These are phyloP conservation scores for Beroe ovata DNA, from an alignment of 37 sponge, comb jelly and placozoan genomes.

Conservation along the genomic window DNA sequence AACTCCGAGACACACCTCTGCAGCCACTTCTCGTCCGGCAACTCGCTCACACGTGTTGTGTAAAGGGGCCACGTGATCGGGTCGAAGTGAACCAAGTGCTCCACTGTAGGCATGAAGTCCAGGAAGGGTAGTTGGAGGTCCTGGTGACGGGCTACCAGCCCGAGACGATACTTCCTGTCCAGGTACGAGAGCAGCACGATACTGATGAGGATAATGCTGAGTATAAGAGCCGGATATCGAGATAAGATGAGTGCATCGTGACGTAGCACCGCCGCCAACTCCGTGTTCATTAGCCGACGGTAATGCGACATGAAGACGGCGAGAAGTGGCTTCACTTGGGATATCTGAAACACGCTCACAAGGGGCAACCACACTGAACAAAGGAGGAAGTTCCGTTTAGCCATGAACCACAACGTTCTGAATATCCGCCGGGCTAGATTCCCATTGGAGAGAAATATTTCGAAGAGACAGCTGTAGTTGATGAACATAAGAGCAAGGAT, in stretches of 20 bases:
- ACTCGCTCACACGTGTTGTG: conserved; percentile 55
- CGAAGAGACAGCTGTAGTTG: conserved; percentile 65
- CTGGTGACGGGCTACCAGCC: conserved; percentile 18
- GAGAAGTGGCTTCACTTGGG: conserved; percentile 23
- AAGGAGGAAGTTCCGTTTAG: conserved; percentile 54
- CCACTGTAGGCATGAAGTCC: conserved; percentile 66
- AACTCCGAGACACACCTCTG: conserved; percentile 55
- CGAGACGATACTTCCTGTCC: conserved; percentile 34
- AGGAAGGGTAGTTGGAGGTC: conserved; percentile 63
- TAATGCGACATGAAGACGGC: conserved; percentile 29
- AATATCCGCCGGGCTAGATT: conserved; percentile 42
- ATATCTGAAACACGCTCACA: conserved; percentile 49
- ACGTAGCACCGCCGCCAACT: conserved; percentile 38
- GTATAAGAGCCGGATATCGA: not conserved
- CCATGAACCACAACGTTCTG: conserved; percentile 62
- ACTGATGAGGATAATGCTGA: not conserved
- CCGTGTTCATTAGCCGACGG: conserved; percentile 56
- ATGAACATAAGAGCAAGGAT: conserved; percentile 62
- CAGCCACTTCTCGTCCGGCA: conserved; percentile 64
- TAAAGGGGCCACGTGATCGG: conserved; percentile 65
- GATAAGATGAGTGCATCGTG: conserved; percentile 23
- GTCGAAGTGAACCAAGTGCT: conserved; percentile 58
- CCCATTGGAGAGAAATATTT: conserved; percentile 40
- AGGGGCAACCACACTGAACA: conserved; percentile 59
- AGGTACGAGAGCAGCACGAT: conserved; percentile 1